phyloP scores from a whole-genome alignment of 2,888 invertebrate species.

The Zhuqinia jingwanae region DNA sequence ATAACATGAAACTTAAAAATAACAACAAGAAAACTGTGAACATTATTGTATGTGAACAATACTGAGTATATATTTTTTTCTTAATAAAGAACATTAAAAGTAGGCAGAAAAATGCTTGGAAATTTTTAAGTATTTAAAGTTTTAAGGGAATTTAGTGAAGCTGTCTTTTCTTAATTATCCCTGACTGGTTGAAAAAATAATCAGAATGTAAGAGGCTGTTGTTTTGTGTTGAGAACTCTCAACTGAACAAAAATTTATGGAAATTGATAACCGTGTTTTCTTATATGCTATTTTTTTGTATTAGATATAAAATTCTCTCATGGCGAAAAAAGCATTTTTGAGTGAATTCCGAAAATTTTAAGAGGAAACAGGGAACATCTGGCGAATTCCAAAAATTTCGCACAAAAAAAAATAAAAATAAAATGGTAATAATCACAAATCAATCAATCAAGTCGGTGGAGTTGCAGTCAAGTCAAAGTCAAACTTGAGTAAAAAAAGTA shows the following conservation, averaged over 20 bases:
- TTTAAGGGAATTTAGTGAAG: constrained; percentile 1
- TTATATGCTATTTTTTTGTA: no score
- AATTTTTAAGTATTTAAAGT: not conserved
- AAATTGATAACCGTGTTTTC: constrained; percentile 22
- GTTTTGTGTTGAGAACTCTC: no score
- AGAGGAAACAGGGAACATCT: constrained; percentile 29
- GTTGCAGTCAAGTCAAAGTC: constrained; percentile 2
- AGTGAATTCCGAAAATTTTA: not conserved
- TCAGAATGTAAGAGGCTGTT: not conserved
- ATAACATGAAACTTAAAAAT: constrained; percentile 28
- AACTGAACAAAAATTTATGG: constrained; percentile 17
- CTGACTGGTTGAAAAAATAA: constrained; percentile 53
- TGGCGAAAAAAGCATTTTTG: not conserved
- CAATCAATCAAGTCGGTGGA: no score
- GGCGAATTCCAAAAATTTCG: constrained; percentile 46
- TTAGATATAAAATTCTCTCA: constrained; percentile 1
- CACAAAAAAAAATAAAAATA: constrained; percentile 28
- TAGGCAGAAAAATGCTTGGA: not conserved
- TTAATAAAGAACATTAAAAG: not conserved
- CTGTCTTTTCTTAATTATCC: constrained; percentile 48
- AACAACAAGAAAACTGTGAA: constrained; percentile 2
- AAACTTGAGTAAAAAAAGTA: not conserved
- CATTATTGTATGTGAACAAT: not conserved
- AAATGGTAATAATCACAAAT: constrained; percentile 42
- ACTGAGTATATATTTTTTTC: not conserved